Base-by-base conservation (phyloP, 2,113 vertebrate genomes). In the Machaerirhynchus nigripectus region DNA sequence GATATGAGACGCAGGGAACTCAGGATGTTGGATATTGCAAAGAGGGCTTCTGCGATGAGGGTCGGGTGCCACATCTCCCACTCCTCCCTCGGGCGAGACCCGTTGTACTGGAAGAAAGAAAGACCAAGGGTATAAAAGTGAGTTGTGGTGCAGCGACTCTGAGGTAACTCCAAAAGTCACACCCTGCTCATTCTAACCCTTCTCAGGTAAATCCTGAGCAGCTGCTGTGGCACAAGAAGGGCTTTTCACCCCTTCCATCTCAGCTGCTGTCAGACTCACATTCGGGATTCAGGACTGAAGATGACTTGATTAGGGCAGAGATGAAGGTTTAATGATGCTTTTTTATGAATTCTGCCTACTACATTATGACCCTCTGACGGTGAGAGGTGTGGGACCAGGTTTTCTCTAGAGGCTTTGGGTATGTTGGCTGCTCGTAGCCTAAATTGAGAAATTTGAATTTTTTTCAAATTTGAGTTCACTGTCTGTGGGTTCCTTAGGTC, bases 31-130 rank as follows among this genome's bases (percentile, higher is more conserved):
- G 99, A 99, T 91, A 99, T 99, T 87, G 99, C 99, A 94, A 99
- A 99, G 86, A 99, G 98, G 2, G 99, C 99, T 98, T 99, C 99
- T 17, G 99, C 99, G 57, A 99, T 99, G 60, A 99, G 98, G 3
- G 99, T 99, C 1, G 99, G 99, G 96, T 99, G 99, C 99, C 99
- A 99, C 99, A 99, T 99, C 95, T 99, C 99, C 99, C 99, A 99
- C 85, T 99, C 99, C 96, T 99, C 98, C 95, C 99, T 97, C 35
- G 99, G 99, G 23, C 99, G 99, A 52, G 99, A 99, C 15, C 99
- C 99, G 60, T 99, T 99, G 78, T 99, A 99, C 99, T 99, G 98
- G 39, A 97, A 46, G 92, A 94, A 90, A 93, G 30, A 79, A 87
- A 95, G 47, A 92, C 90, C n/a, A 89, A 75, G 63, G 77, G 59